Evolutionary conservation across 2,888 invertebrate species (phyloP), one percentile per base, ranked within the genome.

Genomic region (Pyrocoelia pectoralis): DNA sequence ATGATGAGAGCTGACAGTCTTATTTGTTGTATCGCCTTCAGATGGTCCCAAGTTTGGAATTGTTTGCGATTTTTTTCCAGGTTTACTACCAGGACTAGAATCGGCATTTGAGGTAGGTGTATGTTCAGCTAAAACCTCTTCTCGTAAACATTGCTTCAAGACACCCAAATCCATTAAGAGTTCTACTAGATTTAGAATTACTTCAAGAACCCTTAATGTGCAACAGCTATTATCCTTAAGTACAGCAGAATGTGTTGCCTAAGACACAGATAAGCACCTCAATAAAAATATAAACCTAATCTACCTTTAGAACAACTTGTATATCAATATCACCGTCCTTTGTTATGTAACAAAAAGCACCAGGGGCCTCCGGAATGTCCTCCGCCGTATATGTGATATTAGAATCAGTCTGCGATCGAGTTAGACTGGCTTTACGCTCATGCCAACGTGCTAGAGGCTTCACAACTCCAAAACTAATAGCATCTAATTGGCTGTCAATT

Each of bases 291-390:
- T 18, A 19, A 49, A 19, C 18, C 10, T 6, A 13, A 38, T 24
- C 71, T 81, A 92, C 93, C 86, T 92, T 92, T 6, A 93, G 80
- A 1, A 97, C 90, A 10, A 97, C 93, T 83, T 92, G 91, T 70
- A 94, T 89, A 80, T 97, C 95, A 61, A 99, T 90, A 76, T 97
- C 94, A 0, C 99, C 98, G 72, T 97, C 96, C 73, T 92, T 91
- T 19, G 96, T 97, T 61, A 98, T 97, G 77, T 97, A 99, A 77
- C 92, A 89, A 14, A 90, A 84, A 0, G 98, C 92, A 0, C 95
- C 96, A 0, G 94, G 89, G 0, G 94, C 95, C 82, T 96, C 95
- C 0, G 92, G 90, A 63, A 93, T 87, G 76, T 96, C 96, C 69
- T 94, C 93, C 1, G 90, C 89, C 0, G 90, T 88, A 76, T 95